Evolutionary conservation across 2,113 vertebrate species (phyloP).

Genomic region (Charadrius vociferus): DNA sequence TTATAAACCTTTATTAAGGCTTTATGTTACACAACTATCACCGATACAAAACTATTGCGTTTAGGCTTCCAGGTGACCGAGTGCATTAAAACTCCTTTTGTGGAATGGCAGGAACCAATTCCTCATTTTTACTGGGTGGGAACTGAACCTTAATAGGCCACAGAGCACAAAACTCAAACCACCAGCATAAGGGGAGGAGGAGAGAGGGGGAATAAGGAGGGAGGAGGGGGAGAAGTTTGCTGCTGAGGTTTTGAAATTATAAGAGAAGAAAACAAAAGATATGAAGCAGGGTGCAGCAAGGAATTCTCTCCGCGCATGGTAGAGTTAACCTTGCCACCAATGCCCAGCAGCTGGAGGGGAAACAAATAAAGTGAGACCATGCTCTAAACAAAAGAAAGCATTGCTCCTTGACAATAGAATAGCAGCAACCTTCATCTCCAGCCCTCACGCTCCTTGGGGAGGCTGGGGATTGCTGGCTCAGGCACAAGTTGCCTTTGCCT

Average conservation of each 20-base stretch:
- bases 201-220: background rate
- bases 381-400: background rate
- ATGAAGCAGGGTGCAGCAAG: rapidly evolving
- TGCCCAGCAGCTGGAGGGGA: background rate
- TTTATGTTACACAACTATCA: constrained; percentile 74
- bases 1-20: constrained; percentile 73
- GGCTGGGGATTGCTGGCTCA: constrained; percentile 2
- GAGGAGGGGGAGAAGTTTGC: constrained; percentile 17
- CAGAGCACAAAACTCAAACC: constrained; percentile 68
- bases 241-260: constrained; percentile 38
- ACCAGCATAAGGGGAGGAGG: constrained; percentile 43
- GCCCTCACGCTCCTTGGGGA: rapidly evolving
- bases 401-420: background rate
- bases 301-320: background rate
- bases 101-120: constrained; percentile 71
- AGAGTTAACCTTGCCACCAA: background rate
- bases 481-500: constrained; percentile 10
- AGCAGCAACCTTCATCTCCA: background rate
- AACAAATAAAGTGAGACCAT: background rate
- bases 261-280: constrained; percentile 6
- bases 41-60: constrained; percentile 68
- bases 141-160: constrained; percentile 71
- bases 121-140: constrained; percentile 72
- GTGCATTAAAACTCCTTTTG: constrained; percentile 70
- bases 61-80: constrained; percentile 61